phyloP scores from a whole-genome alignment of 2,113 vertebrate species.

The Progne subis region DNA sequence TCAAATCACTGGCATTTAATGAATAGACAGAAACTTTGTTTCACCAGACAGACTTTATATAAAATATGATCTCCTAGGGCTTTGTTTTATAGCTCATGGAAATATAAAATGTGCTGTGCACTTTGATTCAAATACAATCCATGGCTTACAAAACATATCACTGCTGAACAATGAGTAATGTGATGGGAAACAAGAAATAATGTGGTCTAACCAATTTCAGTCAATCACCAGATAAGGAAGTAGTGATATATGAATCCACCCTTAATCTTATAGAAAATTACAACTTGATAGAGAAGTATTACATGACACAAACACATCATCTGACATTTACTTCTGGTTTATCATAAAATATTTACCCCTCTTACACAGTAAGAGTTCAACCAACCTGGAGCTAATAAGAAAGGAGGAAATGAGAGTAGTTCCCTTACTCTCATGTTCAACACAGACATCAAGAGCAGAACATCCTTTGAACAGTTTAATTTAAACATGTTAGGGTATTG shows the following conservation, averaged over 20 bases:
- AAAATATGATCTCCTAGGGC: not conserved
- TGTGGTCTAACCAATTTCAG: not conserved
- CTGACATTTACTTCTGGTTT: conserved; percentile 20
- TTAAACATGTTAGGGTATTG: not conserved
- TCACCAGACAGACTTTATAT: not conserved
- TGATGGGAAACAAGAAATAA: conserved; percentile 22
- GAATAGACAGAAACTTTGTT: not conserved
- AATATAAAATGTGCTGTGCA: not conserved
- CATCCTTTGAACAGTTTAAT: not conserved
- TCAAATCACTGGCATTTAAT: not conserved
- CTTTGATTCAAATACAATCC: not conserved
- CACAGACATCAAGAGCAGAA: not conserved
- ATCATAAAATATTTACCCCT: not conserved
- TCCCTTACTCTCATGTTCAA: not conserved
- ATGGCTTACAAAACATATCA: not conserved
- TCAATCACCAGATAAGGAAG: not conserved
- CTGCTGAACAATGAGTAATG: not conserved
- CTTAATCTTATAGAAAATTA: conserved; percentile 23
- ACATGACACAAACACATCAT: not conserved
- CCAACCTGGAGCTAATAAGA: not conserved
- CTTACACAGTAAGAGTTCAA: not conserved
- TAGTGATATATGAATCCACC: not conserved
- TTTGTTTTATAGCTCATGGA: not conserved
- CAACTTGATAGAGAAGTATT: conserved; percentile 8
- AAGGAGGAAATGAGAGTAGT: not conserved